These are phyloP conservation scores for Cygnus atratus DNA, from an alignment of 2,113 vertebrate species.

Conservation along the genomic window DNA sequence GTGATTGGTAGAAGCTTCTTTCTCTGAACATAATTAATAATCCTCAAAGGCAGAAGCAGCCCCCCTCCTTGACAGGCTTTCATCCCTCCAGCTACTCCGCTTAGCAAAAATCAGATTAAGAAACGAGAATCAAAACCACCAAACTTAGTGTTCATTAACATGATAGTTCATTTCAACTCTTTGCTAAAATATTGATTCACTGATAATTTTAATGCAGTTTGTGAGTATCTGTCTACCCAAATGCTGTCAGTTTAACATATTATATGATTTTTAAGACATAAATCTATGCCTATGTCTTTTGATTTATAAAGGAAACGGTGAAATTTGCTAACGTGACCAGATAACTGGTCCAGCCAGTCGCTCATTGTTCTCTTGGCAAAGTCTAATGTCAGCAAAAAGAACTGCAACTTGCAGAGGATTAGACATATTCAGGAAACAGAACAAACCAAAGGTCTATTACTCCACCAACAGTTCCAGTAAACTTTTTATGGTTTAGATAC, in stretches of 20 bases:
- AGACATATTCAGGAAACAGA: background rate
- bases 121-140: background rate
- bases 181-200: background rate
- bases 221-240: background rate
- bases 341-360: background rate
- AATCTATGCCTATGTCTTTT: background rate
- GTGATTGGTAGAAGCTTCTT: background rate
- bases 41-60: background rate
- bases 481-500: background rate
- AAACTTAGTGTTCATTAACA: background rate
- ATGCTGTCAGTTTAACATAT: background rate
- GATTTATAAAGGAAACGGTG: background rate
- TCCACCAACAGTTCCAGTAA: background rate
- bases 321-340: background rate
- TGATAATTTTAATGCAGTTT: background rate
- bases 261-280: background rate
- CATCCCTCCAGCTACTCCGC: background rate
- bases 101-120: background rate
- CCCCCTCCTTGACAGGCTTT: background rate
- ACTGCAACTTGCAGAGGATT: background rate
- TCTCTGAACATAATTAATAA: background rate
- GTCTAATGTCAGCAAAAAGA: background rate
- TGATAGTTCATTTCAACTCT: background rate
- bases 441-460: background rate
- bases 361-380: background rate